Evolutionary conservation across 2,113 vertebrate genomes (phyloP).

Genomic region (Zeus faber): DNA sequence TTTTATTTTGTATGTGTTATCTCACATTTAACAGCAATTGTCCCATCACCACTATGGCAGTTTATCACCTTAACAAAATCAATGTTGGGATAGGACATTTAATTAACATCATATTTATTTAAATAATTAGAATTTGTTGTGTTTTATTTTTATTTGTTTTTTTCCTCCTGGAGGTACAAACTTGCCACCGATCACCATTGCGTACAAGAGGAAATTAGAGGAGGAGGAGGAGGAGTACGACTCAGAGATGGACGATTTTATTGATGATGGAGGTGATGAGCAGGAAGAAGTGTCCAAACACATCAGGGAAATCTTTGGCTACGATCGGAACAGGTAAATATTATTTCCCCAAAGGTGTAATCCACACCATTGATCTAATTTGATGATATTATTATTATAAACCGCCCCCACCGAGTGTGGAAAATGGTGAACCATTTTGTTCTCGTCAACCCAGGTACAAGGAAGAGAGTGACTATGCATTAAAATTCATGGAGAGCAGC

Average conservation of each 20-base stretch:
- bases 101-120: too few species aligned
- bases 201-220: conserved; percentile 79
- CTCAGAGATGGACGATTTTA: conserved; percentile 98
- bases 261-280: conserved; percentile 88
- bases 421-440: not conserved
- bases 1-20: too few species aligned
- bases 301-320: conserved; percentile 96
- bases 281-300: conserved; percentile 94
- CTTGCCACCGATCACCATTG: conserved; percentile 78
- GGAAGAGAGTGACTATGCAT: conserved; percentile 97
- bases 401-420: not conserved
- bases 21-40: too few species aligned
- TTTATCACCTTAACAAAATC: too few species aligned
- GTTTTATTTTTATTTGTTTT: too few species aligned
- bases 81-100: too few species aligned
- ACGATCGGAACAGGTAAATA: conserved; percentile 84
- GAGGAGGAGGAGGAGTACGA: conserved; percentile 90
- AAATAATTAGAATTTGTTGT: too few species aligned
- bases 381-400: too few species aligned
- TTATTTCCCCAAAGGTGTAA: not conserved
- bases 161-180: conserved; percentile 54
- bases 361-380: too few species aligned
- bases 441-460: conserved; percentile 78
- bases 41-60: too few species aligned
- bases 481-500: conserved; percentile 97